These are phyloP conservation scores for Dromaius novaehollandiae DNA, from an alignment of 2,113 vertebrate species.

Conservation along the genomic window DNA sequence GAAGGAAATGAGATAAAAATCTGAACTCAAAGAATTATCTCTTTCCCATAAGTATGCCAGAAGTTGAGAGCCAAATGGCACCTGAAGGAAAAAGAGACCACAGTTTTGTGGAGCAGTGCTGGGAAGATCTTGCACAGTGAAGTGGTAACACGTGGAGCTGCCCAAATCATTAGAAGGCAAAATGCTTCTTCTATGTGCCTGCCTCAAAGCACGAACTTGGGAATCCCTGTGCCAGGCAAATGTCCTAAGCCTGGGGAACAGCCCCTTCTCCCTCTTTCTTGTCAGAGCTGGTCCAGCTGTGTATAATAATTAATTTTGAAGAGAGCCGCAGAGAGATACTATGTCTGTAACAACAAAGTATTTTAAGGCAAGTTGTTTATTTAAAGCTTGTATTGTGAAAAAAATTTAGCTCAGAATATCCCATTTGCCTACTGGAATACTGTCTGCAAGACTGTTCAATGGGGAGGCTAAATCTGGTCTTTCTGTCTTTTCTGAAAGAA, in stretches of 20 bases:
- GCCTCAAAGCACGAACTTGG: background rate
- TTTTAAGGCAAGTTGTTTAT: background rate
- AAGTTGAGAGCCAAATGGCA: background rate
- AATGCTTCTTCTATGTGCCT: background rate
- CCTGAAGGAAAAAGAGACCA: background rate
- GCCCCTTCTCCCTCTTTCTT: background rate
- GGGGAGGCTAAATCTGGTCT: background rate
- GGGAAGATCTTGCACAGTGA: background rate
- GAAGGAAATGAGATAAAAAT: background rate
- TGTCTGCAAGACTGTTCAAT: background rate
- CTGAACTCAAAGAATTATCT: background rate
- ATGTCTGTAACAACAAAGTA: background rate
- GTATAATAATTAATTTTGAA: background rate
- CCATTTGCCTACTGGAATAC: background rate
- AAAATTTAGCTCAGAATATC: background rate
- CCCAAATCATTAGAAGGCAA: background rate
- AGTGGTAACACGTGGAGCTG: background rate
- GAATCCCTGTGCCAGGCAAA: background rate
- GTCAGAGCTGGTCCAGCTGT: background rate
- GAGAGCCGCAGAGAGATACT: background rate
- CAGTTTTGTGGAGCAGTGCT: background rate
- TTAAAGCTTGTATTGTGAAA: background rate
- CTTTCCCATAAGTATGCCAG: background rate
- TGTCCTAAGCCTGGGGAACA: rapidly evolving
- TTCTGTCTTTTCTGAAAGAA: background rate